Base-by-base conservation (phyloP, 2,797 vertebrate species). In the Rhinatrema bivittatum region DNA sequence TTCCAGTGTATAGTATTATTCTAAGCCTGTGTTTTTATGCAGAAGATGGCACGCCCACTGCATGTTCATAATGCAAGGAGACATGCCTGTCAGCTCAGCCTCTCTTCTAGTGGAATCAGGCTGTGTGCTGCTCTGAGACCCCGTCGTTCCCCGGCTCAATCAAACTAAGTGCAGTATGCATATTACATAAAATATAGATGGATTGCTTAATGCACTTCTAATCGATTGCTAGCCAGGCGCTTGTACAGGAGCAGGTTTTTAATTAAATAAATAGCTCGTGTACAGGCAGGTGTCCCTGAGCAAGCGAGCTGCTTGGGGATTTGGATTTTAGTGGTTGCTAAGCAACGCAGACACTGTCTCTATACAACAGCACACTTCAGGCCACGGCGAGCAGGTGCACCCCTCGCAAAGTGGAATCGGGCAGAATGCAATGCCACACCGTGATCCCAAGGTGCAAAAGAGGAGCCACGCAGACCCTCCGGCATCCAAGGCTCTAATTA, bases 311-410 rank as follows among this genome's bases (percentile, higher is more conserved):
- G 75, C 79, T 71, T 58, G 26, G 84, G 84, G 87, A 90, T 91
- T 89, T 87, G 81, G 67, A 82, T 87, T 89, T 85, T 75, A 32
- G 29, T 72, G 65, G 82, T 82, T 88, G 81, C 85, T 50, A 79
- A 69, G 81, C 77, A 81, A 88, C 60, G 50, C 49, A 76, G 40
- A 60, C 34, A 46, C 64, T 44, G 79, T 72, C 74, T 75, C 76
- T 2, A 9, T 56, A 54, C 46, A 70, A 46, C 54, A 52, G 25
- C 37, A 56, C 40, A 53, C 36, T n/a, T 48, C 29, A 17, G 43
- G 18, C 50, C 60, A 33, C 39, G 47, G 45, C 39, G 20, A 54
- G 50, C 70, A 76, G 68, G 68, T 66, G 73, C 53, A 41, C 29
- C 55, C 39, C 51, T 69, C 42, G 11, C 41, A 56, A 39, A 47